phyloP scores from a whole-genome alignment of 2,797 vertebrate species.

The Rhinatrema bivittatum region DNA sequence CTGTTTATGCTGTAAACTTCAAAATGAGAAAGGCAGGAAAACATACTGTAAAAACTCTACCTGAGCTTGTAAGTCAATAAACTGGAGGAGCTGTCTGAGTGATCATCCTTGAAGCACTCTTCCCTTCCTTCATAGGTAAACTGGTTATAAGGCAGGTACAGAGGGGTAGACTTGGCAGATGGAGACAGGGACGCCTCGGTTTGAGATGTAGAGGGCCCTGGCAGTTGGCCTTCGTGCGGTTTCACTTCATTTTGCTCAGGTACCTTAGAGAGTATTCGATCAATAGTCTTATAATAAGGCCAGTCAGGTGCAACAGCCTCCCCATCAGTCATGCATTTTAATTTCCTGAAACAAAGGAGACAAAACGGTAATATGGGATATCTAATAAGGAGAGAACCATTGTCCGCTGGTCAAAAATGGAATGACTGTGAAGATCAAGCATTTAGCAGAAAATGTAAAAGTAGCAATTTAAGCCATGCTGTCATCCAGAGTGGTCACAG shows the following conservation, averaged over 20 bases:
- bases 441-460: too few species aligned
- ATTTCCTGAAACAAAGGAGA: conserved; percentile 72
- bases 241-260: conserved; percentile 73
- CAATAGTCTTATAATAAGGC: conserved; percentile 92
- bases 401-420: too few species aligned
- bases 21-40: too few species aligned
- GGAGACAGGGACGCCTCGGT: conserved; percentile 73
- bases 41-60: too few species aligned
- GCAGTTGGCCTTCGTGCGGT: conserved; percentile 67
- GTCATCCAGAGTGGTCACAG: too few species aligned
- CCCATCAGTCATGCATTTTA: conserved; percentile 79
- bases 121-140: conserved; percentile 86
- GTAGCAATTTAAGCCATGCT: too few species aligned
- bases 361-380: conserved; percentile 30
- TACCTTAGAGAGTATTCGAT: conserved; percentile 89
- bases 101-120: conserved; percentile 75
- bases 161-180: conserved; percentile 69
- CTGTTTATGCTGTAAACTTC: too few species aligned
- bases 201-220: conserved; percentile 79
- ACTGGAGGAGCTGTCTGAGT: conserved; percentile 82
- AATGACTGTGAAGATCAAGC: too few species aligned
- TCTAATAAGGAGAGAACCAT: neutral
- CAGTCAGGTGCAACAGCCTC: conserved; percentile 76
- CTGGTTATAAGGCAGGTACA: conserved; percentile 83
- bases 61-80: conserved; percentile 72